Evolutionary conservation across 2,888 invertebrate species (phyloP).

Genomic region (Phortica okadai): DNA sequence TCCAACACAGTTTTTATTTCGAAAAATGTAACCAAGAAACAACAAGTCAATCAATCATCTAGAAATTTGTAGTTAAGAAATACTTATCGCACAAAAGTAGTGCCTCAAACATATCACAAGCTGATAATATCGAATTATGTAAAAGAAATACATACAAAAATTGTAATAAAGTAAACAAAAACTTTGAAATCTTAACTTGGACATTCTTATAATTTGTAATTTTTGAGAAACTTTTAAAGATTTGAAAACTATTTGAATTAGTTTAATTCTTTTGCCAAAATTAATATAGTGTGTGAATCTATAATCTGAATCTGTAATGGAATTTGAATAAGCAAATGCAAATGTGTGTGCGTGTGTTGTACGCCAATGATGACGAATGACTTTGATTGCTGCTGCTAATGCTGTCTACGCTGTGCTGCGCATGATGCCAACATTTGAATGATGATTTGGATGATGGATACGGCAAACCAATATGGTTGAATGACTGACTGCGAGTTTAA

Average conservation of each 20-base stretch:
- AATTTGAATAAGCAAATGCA: too few relatives aligned
- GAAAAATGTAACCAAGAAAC: not conserved
- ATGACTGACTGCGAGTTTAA: not conserved
- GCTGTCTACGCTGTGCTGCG: not conserved
- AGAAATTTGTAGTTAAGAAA: not conserved
- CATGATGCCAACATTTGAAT: not conserved
- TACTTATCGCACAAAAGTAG: not conserved
- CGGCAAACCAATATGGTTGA: not conserved
- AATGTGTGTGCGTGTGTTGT: slow-evolving; percentile 10
- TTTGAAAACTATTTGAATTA: not conserved
- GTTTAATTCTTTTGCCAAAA: slow-evolving; percentile 14
- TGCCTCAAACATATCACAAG: slow-evolving; percentile 7
- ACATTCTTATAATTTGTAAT: not conserved
- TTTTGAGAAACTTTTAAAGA: not conserved
- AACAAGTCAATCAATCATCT: not conserved
- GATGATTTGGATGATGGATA: not conserved
- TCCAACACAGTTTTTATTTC: not conserved
- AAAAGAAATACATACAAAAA: not conserved
- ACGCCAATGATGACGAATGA: not conserved
- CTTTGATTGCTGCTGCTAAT: not conserved
- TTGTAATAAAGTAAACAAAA: not conserved
- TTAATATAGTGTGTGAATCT: slow-evolving; percentile 5
- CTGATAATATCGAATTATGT: not conserved
- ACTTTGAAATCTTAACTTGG: slow-evolving; percentile 5
- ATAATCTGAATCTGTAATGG: too few relatives aligned